Conservation (phyloP, 2,113 vertebrate species). For the Bufo gargarizans region DNA sequence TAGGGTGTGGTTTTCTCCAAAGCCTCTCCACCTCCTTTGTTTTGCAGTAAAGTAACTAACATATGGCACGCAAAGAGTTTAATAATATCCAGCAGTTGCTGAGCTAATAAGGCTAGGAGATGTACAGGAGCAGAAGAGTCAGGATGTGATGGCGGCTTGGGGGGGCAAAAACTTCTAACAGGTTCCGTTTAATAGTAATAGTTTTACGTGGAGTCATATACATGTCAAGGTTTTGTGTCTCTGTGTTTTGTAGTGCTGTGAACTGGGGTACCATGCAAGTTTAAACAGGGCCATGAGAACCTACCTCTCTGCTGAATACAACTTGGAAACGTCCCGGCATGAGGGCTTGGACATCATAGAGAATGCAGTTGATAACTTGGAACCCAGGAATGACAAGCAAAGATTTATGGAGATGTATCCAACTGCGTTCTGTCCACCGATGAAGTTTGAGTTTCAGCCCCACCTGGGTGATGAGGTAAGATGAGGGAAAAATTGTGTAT, state of each 20-base stretch:
- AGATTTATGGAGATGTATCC: slow-evolving; percentile 99
- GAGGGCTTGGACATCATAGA: slow-evolving; percentile 98
- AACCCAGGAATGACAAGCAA: slow-evolving; percentile 94
- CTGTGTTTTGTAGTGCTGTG: slow-evolving; percentile 82
- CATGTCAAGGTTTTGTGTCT: neutral
- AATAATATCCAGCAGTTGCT: too few species aligned
- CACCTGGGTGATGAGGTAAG: slow-evolving; percentile 98
- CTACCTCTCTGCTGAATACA: slow-evolving; percentile 96
- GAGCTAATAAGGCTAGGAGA: too few species aligned
- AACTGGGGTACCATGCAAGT: slow-evolving; percentile 95
- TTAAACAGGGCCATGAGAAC: slow-evolving; percentile 94
- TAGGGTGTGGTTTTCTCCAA: too few species aligned
- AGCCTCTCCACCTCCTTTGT: too few species aligned
- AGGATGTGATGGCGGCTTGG: too few species aligned
- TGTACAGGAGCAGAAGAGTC: too few species aligned
- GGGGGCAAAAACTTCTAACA: too few species aligned
- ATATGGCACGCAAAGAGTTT: too few species aligned
- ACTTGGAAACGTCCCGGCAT: slow-evolving; percentile 97
- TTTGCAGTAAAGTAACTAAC: too few species aligned
- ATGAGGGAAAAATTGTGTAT: slow-evolving; percentile 23
- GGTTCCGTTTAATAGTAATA: neutral
- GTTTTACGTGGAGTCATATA: too few species aligned
- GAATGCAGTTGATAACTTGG: slow-evolving; percentile 95
- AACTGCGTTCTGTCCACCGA: slow-evolving; percentile 90
- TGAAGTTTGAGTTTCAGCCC: slow-evolving; percentile 95